These are phyloP conservation scores for Acipenser oxyrinchus DNA, from an alignment of 2,797 vertebrate species.

Conservation along the genomic window DNA sequence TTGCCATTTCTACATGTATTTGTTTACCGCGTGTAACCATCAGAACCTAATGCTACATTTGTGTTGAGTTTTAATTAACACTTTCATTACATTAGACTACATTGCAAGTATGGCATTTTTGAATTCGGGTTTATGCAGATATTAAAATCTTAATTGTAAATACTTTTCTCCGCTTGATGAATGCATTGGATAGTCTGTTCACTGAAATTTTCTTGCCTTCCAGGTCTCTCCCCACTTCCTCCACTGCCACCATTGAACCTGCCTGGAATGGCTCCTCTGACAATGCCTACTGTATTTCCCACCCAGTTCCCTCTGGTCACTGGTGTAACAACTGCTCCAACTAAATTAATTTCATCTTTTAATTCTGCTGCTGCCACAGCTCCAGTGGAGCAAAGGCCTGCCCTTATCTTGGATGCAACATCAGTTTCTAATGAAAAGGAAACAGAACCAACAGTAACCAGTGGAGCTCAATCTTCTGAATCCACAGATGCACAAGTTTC, in stretches of 20 bases:
- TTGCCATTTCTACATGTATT: conserved; percentile 8
- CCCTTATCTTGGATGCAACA: conserved; percentile 40
- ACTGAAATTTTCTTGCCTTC: conserved; percentile 23
- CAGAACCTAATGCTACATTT: neutral
- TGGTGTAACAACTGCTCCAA: conserved; percentile 55
- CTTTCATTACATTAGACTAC: neutral
- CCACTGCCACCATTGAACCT: conserved; percentile 73
- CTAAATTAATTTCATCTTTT: conserved; percentile 45
- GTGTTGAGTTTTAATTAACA: neutral
- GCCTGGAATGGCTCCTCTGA: conserved; percentile 65
- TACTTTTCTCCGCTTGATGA: conserved; percentile 27
- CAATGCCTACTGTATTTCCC: conserved; percentile 66
- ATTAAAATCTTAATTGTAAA: neutral
- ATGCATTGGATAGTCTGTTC: conserved; percentile 22
- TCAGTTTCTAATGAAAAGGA: conserved; percentile 39
- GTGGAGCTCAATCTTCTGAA: conserved; percentile 42
- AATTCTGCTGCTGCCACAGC: conserved; percentile 39
- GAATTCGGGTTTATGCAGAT: neutral
- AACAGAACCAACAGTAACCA: conserved; percentile 41
- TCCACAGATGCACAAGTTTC: conserved; percentile 44
- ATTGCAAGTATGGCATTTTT: too few relatives aligned
- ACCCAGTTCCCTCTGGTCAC: conserved; percentile 70
- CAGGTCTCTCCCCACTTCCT: conserved; percentile 64
- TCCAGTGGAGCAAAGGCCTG: conserved; percentile 43
- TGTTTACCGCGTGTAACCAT: neutral